Evolutionary conservation across 2,113 vertebrate species (phyloP), one percentile per base, ranked within the genome.

Genomic region (Cromileptes altivelis): DNA sequence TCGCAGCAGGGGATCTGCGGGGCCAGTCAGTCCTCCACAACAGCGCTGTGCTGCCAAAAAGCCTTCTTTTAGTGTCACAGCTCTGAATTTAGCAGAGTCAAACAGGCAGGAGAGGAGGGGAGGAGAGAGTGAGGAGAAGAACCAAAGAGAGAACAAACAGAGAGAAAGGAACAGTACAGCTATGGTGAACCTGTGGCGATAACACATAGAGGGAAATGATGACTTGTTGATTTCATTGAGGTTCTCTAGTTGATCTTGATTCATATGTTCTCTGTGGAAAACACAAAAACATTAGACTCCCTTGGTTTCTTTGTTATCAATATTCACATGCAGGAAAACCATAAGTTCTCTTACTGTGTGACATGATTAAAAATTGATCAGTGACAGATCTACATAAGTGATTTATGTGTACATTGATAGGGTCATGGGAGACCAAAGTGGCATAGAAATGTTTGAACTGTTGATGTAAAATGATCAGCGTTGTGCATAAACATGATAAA

Each of bases 61-160:
- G 84, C 79, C 88, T 90, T 85, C 76, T 72, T 79, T 88, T 65
- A 45, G 79, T 91, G 90, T 91, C 89, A 90, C 84, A 87, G 89
- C 89, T 90, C 89, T 90, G 90, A 88, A 91, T 93, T 92, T 91
- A 92, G 92, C 78, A 86, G 80, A 89, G 91, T 87, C 90, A 93
- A 91, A 88, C 50, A 75, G 58, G 55, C 84, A 87, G 61, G 75
- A 86, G 83, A 77, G 75, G 70, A 89, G 55, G 63, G 62, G 80
- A 79, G 81, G 75, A 64, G 81, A 67, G 30, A 84, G 71, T 30
- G 64, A 85, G 49, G 25, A 70, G 63, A 56, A 85, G 78, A 84
- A 58, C 33, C 52, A 64, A 23, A 75, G 75, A 68, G 78, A 72
- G 49, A 82, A 75, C 55, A 70, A 84, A 79, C 56, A 21, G 23